Base-by-base conservation (phyloP, 2,797 vertebrate species). In the Falco biarmicus region DNA sequence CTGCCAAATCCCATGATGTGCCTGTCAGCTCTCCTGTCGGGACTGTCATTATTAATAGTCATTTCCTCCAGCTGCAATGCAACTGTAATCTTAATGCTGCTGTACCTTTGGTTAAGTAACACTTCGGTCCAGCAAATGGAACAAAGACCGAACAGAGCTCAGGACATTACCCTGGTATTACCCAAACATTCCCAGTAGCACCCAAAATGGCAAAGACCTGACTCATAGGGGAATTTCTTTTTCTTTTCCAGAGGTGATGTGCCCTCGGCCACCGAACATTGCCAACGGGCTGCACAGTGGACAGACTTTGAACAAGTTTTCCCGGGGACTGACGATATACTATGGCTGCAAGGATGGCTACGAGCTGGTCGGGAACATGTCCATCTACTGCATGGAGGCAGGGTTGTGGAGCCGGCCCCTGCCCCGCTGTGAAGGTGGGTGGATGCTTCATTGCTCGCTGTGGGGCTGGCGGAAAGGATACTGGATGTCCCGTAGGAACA, bases 331-430 rank as follows among this genome's bases (percentile, higher is more conserved):
- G 31, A 24, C 28, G 2, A 87, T 97, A 48, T 65, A 34, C 80
- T 97, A 97, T 68, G 45, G 82, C 84, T 97, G 97, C 91, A 79
- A 41, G 50, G 68, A 96, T 2, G 95, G 96, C 81, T 97, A 93
- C 2, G 5, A 20, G 11, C 77, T 95, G 29, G 5, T 59, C 0
- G 95, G 97, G 57, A 78, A 91, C 9, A 8, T 8, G 16, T 56
- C 84, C 74, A n/a, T 95, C 56, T 43, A 18, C 59, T 96, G 96
- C 78, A 63, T 9, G 0, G 78, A 64, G 41, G 14, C 15, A 0
- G 95, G 95, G 59, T 26, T 7, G 3, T 97, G 95, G 97, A 97
- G 82, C 41, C n/a, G 25, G 7, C 12, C 84, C 60, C 60, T 71
- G 75, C 96, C 96, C 20, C 89, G 53, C 76, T 97, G 97, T 20